phyloP scores from a whole-genome alignment of 2,797 vertebrate species.

The Natrix natrix region DNA sequence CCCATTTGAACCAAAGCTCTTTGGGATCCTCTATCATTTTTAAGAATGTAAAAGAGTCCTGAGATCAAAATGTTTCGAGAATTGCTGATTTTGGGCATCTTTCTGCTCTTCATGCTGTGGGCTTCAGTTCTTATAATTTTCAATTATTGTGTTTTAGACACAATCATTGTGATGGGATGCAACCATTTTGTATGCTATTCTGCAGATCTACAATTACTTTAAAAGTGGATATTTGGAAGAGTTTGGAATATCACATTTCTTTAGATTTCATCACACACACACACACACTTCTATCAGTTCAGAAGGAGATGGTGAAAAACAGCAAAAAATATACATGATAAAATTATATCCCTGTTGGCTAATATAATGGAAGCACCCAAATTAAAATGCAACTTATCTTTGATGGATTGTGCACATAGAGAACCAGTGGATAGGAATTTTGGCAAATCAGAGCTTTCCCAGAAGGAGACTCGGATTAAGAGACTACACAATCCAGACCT shows the following conservation, averaged over 20 bases:
- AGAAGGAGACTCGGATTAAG: too few species aligned
- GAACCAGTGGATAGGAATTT: not conserved
- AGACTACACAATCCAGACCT: too few species aligned
- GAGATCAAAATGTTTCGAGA: not conserved
- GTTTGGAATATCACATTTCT: not conserved
- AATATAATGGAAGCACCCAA: not conserved
- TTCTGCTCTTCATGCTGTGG: not conserved
- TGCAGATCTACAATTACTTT: not conserved
- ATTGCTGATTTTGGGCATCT: not conserved
- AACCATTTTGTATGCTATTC: not conserved
- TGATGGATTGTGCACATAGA: not conserved
- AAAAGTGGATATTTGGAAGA: not conserved
- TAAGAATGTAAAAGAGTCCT: not conserved
- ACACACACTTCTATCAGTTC: too few species aligned
- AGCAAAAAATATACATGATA: not conserved
- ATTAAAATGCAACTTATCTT: not conserved
- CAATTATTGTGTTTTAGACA: not conserved
- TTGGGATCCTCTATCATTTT: not conserved
- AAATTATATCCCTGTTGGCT: not conserved
- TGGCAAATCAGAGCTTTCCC: not conserved
- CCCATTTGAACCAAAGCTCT: not conserved
- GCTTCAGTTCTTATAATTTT: not conserved
- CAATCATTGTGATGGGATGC: not conserved
- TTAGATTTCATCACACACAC: not conserved
- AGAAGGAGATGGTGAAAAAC: not conserved